Conservation (phyloP, 2,113 vertebrate species). For the Mastomys coucha region DNA sequence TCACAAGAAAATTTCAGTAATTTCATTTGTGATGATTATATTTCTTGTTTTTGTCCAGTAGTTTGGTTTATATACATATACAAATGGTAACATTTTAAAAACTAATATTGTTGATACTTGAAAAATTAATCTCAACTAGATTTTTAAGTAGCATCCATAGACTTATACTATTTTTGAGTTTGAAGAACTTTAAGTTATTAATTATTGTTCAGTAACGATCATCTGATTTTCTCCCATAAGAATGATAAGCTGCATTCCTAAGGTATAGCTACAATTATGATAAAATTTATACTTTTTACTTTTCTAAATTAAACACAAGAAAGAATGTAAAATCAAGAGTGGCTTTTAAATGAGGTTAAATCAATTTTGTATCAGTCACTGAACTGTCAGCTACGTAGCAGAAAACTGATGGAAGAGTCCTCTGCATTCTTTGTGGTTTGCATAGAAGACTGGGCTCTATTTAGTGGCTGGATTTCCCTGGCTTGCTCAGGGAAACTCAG, state of each 20-base stretch:
- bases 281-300: constrained; percentile 74
- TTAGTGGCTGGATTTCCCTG: no score
- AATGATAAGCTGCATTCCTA: constrained; percentile 71
- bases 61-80: no score
- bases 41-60: no score
- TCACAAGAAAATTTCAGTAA: no score
- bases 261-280: constrained; percentile 68
- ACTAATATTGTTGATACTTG: no score
- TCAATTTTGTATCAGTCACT: constrained; percentile 1
- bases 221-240: constrained; percentile 73
- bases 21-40: no score
- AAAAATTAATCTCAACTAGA: constrained; percentile 82
- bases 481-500: background rate
- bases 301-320: constrained; percentile 69
- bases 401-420: background rate
- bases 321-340: constrained; percentile 59
- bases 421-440: background rate
- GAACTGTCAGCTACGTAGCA: background rate
- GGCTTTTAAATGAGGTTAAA: constrained; percentile 14
- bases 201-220: constrained; percentile 65
- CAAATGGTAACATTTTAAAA: no score
- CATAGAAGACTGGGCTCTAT: no score
- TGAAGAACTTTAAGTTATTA: constrained; percentile 82
- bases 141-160: constrained; percentile 79
- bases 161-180: constrained; percentile 76